phyloP scores from a whole-genome alignment of 2,888 invertebrate genomes.

The Frankliniella intonsa region DNA sequence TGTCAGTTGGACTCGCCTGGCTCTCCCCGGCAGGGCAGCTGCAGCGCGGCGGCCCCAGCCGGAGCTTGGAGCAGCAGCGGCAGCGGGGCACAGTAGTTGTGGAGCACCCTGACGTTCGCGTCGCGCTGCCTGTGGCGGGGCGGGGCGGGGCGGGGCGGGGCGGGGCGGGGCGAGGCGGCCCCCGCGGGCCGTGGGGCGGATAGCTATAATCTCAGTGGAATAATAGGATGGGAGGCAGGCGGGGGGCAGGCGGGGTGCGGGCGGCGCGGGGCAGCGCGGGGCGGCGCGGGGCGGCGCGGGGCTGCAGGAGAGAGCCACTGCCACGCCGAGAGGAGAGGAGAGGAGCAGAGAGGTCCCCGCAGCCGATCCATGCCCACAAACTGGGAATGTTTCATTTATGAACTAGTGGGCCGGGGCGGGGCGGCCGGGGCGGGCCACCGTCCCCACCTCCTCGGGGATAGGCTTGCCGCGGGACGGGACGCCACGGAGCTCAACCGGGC shows the following conservation, averaged over 20 bases:
- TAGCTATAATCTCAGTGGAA: conserved; percentile 26
- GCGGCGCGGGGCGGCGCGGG: conserved; percentile 34
- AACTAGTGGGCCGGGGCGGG: no score
- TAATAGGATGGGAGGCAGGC: conserved; percentile 29
- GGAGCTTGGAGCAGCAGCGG: no score
- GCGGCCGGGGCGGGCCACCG: conserved; percentile 41
- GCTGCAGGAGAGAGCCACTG: conserved; percentile 34
- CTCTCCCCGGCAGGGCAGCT: no score
- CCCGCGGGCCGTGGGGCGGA: no score
- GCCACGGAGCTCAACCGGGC: conserved; percentile 33
- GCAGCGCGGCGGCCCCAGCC: no score
- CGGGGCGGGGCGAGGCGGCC: conserved; percentile 24
- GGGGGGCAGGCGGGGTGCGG: conserved; percentile 33
- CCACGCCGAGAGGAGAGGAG: conserved; percentile 35
- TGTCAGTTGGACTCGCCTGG: no score
- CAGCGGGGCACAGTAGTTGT: no score
- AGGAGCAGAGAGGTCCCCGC: conserved; percentile 33
- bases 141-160: conserved; percentile 17
- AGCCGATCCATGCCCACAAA: conserved; percentile 29
- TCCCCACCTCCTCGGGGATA: conserved; percentile 40
- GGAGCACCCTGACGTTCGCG: neutral
- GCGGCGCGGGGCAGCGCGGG: conserved; percentile 34
- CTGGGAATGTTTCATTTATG: conserved; percentile 34
- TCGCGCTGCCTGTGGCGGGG: conserved; percentile 16
- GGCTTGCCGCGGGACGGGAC: conserved; percentile 35